Percentiles rank a stretch among this genome's conserved stretches.
These are phyloP conservation scores for Bryconaethiops microstoma DNA, from an alignment of 2,797 vertebrate species.

Conservation along the genomic window DNA sequence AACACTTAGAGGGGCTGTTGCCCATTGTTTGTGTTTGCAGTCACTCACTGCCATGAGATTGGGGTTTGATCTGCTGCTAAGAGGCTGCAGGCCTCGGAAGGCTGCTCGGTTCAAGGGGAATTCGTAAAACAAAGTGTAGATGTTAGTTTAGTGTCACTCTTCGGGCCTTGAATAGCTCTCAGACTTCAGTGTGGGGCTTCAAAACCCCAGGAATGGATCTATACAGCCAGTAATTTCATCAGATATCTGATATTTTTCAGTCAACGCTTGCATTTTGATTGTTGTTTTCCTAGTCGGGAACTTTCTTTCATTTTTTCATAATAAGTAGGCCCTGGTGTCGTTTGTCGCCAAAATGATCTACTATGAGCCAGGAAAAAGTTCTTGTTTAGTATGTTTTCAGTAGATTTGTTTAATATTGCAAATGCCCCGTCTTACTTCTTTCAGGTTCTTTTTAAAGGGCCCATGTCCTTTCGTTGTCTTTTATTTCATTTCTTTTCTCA, in stretches of 20 bases:
- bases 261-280: not conserved
- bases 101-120: constrained; percentile 6
- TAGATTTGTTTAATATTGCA: too few relatives aligned
- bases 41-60: constrained; percentile 20
- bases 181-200: not conserved
- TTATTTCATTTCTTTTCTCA: too few relatives aligned
- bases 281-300: not conserved
- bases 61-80: not conserved
- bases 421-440: too few relatives aligned
- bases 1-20: constrained; percentile 58
- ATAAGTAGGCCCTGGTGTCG: not conserved
- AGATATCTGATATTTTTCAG: not conserved
- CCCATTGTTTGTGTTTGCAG: constrained; percentile 55
- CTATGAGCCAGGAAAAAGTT: not conserved
- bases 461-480: too few relatives aligned
- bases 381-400: not conserved
- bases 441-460: too few relatives aligned
- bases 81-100: not conserved
- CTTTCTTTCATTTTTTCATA: not conserved
- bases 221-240: not conserved
- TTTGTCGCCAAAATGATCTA: not conserved
- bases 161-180: not conserved
- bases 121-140: constrained; percentile 6
- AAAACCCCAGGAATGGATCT: not conserved
- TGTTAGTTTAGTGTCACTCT: constrained; percentile 1